Evolutionary conservation across 2,797 vertebrate genomes (phyloP).

Genomic region (Phalanger gymnotis): DNA sequence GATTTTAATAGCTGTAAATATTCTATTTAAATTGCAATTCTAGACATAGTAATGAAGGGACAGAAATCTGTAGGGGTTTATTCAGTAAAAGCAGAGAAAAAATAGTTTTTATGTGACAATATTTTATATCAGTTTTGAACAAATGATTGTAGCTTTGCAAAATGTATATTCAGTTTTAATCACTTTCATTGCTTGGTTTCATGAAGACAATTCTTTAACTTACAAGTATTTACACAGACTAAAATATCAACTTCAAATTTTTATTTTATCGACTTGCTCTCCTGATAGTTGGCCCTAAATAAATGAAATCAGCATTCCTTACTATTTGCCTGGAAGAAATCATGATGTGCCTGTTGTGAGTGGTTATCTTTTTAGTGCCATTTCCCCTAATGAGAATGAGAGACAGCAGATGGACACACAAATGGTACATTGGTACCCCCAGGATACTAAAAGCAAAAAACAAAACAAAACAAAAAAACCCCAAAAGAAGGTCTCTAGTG

Average conservation of each 20-base stretch:
- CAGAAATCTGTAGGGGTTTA: neutral
- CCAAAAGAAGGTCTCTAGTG: neutral
- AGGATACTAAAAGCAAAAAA: neutral
- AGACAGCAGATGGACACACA: neutral
- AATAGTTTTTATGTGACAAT: neutral
- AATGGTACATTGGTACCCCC: neutral
- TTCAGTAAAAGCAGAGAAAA: neutral
- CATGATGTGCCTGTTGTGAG: neutral
- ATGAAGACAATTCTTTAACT: constrained; percentile 33
- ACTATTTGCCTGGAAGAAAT: neutral
- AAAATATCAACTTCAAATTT: neutral
- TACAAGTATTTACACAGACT: constrained; percentile 4
- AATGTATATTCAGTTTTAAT: neutral
- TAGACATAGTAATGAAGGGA: constrained; percentile 9
- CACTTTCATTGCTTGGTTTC: neutral
- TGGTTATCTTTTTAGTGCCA: neutral
- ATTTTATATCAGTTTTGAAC: constrained; percentile 1
- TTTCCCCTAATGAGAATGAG: neutral
- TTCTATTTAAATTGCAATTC: constrained; percentile 4
- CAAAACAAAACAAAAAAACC: neutral
- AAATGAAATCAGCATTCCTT: constrained; percentile 19
- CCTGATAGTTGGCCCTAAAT: constrained; percentile 26
- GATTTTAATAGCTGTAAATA: constrained; percentile 9
- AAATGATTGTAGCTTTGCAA: neutral
- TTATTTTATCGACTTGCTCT: constrained; percentile 36